phyloP scores from a whole-genome alignment of 1,140 invertebrate species.

The Orius laevigatus region DNA sequence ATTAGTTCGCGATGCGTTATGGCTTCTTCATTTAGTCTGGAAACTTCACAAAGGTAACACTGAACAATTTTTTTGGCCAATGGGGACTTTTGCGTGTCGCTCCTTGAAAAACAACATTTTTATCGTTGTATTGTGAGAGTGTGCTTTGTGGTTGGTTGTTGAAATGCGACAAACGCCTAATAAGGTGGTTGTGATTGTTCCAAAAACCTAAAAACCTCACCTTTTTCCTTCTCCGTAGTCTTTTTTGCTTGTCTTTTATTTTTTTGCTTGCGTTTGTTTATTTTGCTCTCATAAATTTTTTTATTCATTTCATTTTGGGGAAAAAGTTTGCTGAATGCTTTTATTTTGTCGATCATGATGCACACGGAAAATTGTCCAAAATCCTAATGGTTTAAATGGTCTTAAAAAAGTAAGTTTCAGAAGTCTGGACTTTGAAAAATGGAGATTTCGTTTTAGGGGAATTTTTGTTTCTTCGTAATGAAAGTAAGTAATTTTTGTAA shows the following conservation, averaged over 20 bases:
- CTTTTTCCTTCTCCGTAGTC: not conserved
- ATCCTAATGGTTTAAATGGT: not conserved
- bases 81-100: no score
- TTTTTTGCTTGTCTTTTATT: not conserved
- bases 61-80: not conserved
- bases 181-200: not conserved
- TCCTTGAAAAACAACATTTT: not conserved
- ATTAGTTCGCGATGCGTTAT: no score
- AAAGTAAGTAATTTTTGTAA: not conserved
- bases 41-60: not conserved
- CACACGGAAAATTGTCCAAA: not conserved
- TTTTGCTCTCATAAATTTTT: not conserved
- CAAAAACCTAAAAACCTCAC: constrained; percentile 1
- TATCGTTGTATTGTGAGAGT: constrained; percentile 14
- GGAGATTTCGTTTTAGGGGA: not conserved
- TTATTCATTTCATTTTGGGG: not conserved
- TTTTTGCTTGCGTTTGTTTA: no score
- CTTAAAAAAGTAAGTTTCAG: constrained; percentile 1
- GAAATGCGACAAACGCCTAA: no score
- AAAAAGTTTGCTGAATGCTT: not conserved
- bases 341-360: no score
- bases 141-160: constrained; percentile 12
- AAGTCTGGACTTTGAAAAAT: not conserved
- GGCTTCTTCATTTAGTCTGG: no score
- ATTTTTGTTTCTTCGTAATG: not conserved